A percentile compares a stretch with the other conserved stretches of the same genome.
Evolutionary conservation across 2,113 vertebrate genomes (phyloP).

Genomic region (Chaetops frenatus): DNA sequence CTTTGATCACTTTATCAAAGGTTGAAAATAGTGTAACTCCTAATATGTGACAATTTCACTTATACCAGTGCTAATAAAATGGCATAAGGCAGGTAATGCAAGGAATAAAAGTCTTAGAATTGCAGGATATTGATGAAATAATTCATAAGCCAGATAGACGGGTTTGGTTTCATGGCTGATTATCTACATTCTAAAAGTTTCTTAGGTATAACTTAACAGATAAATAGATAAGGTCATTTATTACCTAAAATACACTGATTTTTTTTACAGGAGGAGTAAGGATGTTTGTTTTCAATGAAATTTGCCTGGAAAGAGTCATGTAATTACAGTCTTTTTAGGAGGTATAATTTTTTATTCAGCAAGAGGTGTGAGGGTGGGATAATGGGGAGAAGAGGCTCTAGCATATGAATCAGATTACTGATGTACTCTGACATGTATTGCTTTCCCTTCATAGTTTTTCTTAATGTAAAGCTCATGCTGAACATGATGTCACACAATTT

Average conservation of each 20-base stretch:
- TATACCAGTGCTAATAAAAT: neutral
- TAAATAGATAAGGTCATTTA: neutral
- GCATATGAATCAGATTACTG: neutral
- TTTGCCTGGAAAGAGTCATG: neutral
- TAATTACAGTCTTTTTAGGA: neutral
- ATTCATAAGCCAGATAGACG: neutral
- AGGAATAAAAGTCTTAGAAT: neutral
- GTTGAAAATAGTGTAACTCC: neutral
- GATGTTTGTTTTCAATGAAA: neutral
- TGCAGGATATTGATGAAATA: neutral
- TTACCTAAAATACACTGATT: neutral
- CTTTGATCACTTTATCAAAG: conserved; percentile 3
- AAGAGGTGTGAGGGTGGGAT: neutral
- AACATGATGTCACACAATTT: neutral
- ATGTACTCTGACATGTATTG: neutral
- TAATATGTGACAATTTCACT: neutral
- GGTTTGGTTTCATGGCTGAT: neutral
- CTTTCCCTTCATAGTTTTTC: neutral
- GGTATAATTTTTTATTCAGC: neutral
- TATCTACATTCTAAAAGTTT: neutral
- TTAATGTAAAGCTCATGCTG: neutral
- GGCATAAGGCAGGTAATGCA: neutral
- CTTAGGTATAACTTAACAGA: neutral
- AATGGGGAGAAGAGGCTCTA: neutral
- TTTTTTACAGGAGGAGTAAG: neutral